These are phyloP conservation scores for Drosophila tani DNA, from an alignment of 1,140 invertebrate genomes.

Conservation along the genomic window DNA sequence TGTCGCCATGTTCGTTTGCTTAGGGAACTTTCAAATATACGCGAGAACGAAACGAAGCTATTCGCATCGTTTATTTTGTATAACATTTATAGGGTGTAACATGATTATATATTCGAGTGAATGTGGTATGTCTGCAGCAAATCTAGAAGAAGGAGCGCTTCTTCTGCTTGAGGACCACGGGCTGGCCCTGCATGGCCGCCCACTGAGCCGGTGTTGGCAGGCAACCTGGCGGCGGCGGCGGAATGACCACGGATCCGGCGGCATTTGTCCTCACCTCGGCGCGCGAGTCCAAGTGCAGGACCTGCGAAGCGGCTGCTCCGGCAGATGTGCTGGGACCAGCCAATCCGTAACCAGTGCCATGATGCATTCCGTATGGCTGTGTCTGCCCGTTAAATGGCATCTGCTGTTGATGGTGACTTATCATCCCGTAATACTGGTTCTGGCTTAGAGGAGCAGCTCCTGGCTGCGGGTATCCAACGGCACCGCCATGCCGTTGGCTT, in stretches of 20 bases:
- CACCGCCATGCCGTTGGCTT: constrained; percentile 50
- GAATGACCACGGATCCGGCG: constrained; percentile 62
- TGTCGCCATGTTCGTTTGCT: constrained; percentile 68
- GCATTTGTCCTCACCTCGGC: constrained; percentile 65
- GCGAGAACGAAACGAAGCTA: constrained; percentile 78
- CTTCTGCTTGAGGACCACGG: constrained; percentile 78
- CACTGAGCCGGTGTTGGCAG: constrained; percentile 76
- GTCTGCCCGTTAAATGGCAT: constrained; percentile 30
- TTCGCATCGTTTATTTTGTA: constrained; percentile 57
- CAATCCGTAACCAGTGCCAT: constrained; percentile 40
- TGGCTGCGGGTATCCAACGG: constrained; percentile 14
- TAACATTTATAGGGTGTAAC: constrained; percentile 47
- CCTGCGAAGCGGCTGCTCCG: constrained; percentile 50
- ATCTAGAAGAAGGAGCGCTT: constrained; percentile 79
- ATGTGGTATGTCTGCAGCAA: constrained; percentile 1
- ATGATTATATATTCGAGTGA: constrained; percentile 63
- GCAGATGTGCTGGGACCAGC: constrained; percentile 61
- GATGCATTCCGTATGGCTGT: constrained; percentile 21
- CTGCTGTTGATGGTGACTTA: constrained; percentile 61
- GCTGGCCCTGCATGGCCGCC: constrained; percentile 78
- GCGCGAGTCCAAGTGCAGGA: constrained; percentile 64
- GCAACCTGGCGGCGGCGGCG: constrained; percentile 78
- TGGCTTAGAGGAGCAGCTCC: constrained; percentile 23
- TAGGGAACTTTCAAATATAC: constrained; percentile 80
- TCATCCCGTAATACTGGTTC: constrained; percentile 76